These are phyloP conservation scores for Stomorhina lunata DNA, from an alignment of 2,888 invertebrate species.

Conservation along the genomic window DNA sequence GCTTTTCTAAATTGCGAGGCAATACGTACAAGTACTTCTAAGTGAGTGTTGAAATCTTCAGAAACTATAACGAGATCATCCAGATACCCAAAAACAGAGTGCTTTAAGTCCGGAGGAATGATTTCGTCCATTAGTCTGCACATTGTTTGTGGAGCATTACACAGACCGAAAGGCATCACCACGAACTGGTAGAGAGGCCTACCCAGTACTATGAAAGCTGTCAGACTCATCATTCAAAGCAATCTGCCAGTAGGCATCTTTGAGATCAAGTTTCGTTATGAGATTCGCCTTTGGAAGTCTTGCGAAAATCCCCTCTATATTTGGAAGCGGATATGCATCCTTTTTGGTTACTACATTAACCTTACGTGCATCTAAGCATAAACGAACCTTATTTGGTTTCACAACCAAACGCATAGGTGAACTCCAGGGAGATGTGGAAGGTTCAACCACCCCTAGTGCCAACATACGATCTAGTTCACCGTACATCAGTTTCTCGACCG, in stretches of 20 bases:
- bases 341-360: constrained; percentile 46
- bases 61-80: too few species aligned
- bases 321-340: constrained; percentile 53
- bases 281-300: constrained; percentile 46
- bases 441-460: constrained; percentile 69
- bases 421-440: constrained; percentile 63
- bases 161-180: constrained; percentile 61
- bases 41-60: constrained; percentile 26
- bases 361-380: constrained; percentile 54
- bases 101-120: too few species aligned
- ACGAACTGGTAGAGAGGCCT: constrained; percentile 60
- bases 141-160: constrained; percentile 57
- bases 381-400: constrained; percentile 43
- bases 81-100: too few species aligned
- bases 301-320: constrained; percentile 54
- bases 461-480: constrained; percentile 72
- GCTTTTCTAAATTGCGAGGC: constrained; percentile 39
- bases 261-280: constrained; percentile 56
- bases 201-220: constrained; percentile 61
- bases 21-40: constrained; percentile 31
- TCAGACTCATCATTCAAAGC: constrained; percentile 42
- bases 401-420: constrained; percentile 49
- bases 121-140: constrained; percentile 64
- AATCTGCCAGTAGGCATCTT: constrained; percentile 58
- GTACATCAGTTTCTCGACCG: constrained; percentile 55